Evolutionary conservation across 2,113 vertebrate genomes (phyloP).

Genomic region (Muscicapa adusta): DNA sequence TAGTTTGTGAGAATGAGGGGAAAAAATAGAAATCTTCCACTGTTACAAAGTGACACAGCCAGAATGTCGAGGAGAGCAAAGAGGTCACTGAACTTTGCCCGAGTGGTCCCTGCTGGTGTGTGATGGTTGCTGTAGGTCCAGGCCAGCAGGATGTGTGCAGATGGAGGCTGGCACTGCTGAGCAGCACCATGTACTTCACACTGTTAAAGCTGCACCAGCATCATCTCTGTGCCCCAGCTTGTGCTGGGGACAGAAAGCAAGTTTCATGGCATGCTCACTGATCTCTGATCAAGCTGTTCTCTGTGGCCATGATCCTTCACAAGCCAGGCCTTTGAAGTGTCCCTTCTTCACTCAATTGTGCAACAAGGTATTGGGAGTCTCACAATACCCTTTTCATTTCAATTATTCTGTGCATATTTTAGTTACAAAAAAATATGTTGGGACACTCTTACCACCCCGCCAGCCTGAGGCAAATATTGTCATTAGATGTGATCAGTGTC

Average conservation of each 20-base stretch:
- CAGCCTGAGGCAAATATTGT: background rate
- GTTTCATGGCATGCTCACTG: background rate
- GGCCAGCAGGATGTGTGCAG: background rate
- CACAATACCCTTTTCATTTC: background rate
- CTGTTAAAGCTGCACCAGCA: background rate
- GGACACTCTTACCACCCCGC: rapidly evolving
- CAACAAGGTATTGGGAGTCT: background rate
- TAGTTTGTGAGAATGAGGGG: background rate
- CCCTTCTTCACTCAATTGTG: background rate
- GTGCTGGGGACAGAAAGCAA: background rate
- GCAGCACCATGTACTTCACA: background rate
- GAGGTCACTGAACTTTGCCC: background rate
- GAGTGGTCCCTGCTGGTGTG: background rate
- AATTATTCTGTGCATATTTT: background rate
- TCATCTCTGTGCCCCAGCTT: background rate
- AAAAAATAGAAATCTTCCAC: background rate
- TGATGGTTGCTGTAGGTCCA: background rate
- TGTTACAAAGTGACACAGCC: background rate
- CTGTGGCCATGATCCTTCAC: background rate
- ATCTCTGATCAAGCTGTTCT: background rate
- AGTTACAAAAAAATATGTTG: background rate
- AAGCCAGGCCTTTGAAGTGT: background rate
- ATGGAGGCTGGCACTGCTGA: background rate
- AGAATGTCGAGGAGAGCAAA: background rate
- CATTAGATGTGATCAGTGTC: background rate